phyloP scores from a whole-genome alignment of 1,140 invertebrate species.

The Saccostrea echinata region DNA sequence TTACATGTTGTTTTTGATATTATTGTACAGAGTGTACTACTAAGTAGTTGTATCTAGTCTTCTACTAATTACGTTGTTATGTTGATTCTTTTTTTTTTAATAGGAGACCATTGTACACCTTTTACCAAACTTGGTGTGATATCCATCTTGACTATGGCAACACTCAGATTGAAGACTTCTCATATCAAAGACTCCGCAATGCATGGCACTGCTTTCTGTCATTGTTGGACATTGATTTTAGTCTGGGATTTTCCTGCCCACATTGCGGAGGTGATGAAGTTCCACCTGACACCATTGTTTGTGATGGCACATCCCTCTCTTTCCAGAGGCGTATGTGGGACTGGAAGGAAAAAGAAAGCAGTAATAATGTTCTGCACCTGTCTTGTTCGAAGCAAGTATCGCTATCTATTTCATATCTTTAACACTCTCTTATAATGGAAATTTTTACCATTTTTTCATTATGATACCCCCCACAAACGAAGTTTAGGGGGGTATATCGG shows the following conservation, averaged over 20 bases:
- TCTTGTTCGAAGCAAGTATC: neutral
- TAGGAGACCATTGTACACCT: conserved; percentile 47
- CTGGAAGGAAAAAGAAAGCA: neutral
- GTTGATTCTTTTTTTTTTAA: neutral
- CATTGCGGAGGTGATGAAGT: conserved; percentile 36
- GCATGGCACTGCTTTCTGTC: conserved; percentile 39
- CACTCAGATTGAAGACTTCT: conserved; percentile 5
- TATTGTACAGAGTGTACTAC: too few species aligned
- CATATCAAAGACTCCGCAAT: conserved; percentile 43
- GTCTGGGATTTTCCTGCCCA: conserved; percentile 24
- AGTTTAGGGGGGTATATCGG: too few species aligned
- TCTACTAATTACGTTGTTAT: too few species aligned
- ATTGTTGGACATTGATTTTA: conserved; percentile 45
- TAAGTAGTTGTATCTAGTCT: too few species aligned
- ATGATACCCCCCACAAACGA: too few species aligned
- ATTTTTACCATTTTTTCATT: neutral
- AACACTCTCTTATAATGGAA: neutral
- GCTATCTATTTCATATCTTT: neutral
- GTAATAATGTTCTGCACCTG: neutral
- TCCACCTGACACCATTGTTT: conserved; percentile 28
- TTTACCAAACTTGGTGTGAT: conserved; percentile 44
- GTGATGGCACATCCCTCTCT: conserved; percentile 40
- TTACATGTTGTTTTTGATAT: too few species aligned
- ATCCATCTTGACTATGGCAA: conserved; percentile 44
- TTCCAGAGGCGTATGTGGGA: conserved; percentile 39